Evolutionary conservation across 2,113 vertebrate genomes (phyloP).

Genomic region (Gobio gobio): DNA sequence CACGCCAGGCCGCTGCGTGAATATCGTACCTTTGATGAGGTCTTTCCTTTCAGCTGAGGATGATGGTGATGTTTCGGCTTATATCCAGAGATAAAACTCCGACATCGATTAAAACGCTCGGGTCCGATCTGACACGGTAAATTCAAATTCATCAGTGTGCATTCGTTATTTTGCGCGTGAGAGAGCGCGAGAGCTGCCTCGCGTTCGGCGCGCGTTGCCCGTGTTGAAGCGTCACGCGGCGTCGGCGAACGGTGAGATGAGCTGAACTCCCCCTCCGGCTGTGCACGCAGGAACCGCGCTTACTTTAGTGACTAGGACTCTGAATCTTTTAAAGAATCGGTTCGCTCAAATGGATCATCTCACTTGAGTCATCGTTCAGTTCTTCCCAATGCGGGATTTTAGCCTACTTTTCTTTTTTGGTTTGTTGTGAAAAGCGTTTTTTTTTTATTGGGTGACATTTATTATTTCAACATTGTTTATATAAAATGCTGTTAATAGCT

Average conservation of each 20-base stretch:
- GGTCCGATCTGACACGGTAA: slow-evolving; percentile 61
- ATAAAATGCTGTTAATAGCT: background rate
- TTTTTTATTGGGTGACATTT: no score
- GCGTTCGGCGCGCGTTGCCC: slow-evolving; percentile 36
- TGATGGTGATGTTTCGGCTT: slow-evolving; percentile 62
- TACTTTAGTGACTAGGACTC: background rate
- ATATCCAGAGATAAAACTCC: slow-evolving; percentile 59
- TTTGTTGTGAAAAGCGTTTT: background rate
- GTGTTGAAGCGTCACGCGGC: slow-evolving; percentile 66
- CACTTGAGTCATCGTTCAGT: background rate
- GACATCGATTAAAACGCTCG: slow-evolving; percentile 55
- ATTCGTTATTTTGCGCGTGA: slow-evolving; percentile 27
- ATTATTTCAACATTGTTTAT: no score
- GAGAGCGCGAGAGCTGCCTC: slow-evolving; percentile 22
- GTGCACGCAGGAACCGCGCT: slow-evolving; percentile 42
- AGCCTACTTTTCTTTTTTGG: no score
- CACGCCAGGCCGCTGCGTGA: slow-evolving; percentile 4
- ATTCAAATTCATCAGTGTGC: slow-evolving; percentile 64
- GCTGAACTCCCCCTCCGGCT: slow-evolving; percentile 58
- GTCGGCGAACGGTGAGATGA: slow-evolving; percentile 67
- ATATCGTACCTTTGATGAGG: slow-evolving; percentile 72
- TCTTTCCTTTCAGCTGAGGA: slow-evolving; percentile 61
- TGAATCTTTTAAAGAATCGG: slow-evolving; percentile 8
- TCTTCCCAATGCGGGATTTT: background rate
- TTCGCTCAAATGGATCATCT: background rate